Conservation (phyloP, 2,113 vertebrate genomes). For the Myrmecophaga tridactyla region DNA sequence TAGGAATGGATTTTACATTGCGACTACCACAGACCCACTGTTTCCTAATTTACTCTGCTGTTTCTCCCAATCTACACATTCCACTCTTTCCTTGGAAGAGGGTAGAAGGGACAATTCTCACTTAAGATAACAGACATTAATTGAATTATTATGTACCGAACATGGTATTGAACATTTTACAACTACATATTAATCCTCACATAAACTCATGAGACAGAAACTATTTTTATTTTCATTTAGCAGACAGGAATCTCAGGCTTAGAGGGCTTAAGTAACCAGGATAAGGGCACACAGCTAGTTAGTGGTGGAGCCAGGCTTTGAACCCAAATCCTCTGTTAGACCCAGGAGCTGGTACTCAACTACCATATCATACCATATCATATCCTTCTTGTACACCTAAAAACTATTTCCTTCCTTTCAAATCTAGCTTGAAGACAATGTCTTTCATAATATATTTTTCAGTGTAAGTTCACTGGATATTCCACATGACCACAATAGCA, state of each 20-base stretch:
- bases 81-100: background rate
- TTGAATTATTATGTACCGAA: background rate
- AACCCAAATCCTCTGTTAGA: background rate
- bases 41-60: background rate
- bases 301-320: background rate
- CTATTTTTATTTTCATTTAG: background rate
- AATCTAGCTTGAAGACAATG: background rate
- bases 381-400: background rate
- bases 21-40: background rate
- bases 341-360: background rate
- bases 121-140: too few species aligned
- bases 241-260: background rate
- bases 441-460: constrained; percentile 29
- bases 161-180: background rate
- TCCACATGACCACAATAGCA: background rate
- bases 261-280: background rate
- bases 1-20: constrained; percentile 4
- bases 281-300: background rate
- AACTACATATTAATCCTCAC: background rate
- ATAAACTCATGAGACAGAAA: constrained; percentile 4
- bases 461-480: background rate
- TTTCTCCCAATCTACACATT: background rate
- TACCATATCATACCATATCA: background rate
- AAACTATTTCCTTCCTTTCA: background rate
- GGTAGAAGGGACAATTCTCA: background rate